These are phyloP conservation scores for Dromococcyx pavoninus DNA, from an alignment of 2,797 vertebrate genomes.

Conservation along the genomic window DNA sequence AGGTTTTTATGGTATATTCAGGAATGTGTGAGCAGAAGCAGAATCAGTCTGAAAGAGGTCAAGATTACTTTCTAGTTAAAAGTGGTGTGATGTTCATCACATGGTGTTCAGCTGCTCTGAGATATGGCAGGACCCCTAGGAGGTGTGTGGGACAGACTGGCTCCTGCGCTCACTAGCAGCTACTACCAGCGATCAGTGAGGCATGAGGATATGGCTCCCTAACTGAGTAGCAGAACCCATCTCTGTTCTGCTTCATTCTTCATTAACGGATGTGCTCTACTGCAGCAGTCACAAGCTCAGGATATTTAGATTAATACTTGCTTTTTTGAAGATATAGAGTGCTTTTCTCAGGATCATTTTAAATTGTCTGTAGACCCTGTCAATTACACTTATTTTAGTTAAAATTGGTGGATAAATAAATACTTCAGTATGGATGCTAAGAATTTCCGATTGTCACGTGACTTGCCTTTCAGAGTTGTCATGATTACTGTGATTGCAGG, in stretches of 20 bases:
- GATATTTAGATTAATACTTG: background rate
- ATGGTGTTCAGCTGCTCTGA: background rate
- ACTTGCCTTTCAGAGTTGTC: background rate
- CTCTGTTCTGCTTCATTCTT: background rate
- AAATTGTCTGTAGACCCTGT: background rate
- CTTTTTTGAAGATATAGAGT: background rate
- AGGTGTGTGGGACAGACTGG: background rate
- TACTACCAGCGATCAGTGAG: background rate
- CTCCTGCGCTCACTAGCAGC: rapidly evolving
- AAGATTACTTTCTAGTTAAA: background rate
- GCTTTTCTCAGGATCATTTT: background rate
- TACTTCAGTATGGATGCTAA: background rate
- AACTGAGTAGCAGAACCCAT: background rate
- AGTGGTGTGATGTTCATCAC: background rate
- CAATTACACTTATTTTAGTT: background rate
- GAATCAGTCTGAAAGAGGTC: background rate
- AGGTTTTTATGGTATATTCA: background rate
- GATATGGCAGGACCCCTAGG: rapidly evolving
- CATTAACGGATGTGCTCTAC: background rate
- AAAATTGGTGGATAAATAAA: background rate
- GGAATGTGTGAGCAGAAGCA: background rate
- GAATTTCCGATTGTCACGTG: background rate
- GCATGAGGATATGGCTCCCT: background rate
- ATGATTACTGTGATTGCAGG: background rate
- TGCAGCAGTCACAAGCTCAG: background rate